Evolutionary conservation across 2,888 invertebrate species (phyloP).

Genomic region (Periphyllus acericola): DNA sequence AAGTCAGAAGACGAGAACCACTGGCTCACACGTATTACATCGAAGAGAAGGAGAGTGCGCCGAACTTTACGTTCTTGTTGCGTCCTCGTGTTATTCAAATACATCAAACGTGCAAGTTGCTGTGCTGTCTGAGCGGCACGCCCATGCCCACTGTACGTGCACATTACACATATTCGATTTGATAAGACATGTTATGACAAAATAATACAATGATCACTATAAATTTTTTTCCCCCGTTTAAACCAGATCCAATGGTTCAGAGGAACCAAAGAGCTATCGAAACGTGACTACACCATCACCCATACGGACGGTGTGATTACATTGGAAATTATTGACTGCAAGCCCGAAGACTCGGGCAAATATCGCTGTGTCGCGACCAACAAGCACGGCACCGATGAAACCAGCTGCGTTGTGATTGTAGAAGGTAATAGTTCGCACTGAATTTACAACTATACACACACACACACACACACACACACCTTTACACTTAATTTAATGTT

Average conservation of each 20-base stretch:
- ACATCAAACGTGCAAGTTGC: slow-evolving; percentile 95
- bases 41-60: slow-evolving; percentile 91
- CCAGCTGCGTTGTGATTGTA: slow-evolving; percentile 93
- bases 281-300: slow-evolving; percentile 89
- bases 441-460: not conserved
- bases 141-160: slow-evolving; percentile 86
- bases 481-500: not conserved
- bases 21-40: slow-evolving; percentile 90
- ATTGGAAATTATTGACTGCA: slow-evolving; percentile 94
- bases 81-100: slow-evolving; percentile 98
- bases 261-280: slow-evolving; percentile 89
- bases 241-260: slow-evolving; percentile 76
- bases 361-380: slow-evolving; percentile 95
- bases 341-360: slow-evolving; percentile 94
- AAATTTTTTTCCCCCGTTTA: too few species aligned
- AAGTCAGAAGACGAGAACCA: slow-evolving; percentile 82
- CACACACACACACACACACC: not conserved
- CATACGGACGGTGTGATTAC: slow-evolving; percentile 95
- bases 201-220: too few species aligned
- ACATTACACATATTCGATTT: too few species aligned
- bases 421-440: slow-evolving; percentile 75
- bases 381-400: slow-evolving; percentile 93
- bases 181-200: too few species aligned
- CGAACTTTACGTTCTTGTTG: slow-evolving; percentile 97
- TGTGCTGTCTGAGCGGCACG: slow-evolving; percentile 95